A percentile compares a stretch with the other conserved stretches of the same genome.
Evolutionary conservation across 2,888 invertebrate species (phyloP).

Genomic region (Parnassius glacialis): DNA sequence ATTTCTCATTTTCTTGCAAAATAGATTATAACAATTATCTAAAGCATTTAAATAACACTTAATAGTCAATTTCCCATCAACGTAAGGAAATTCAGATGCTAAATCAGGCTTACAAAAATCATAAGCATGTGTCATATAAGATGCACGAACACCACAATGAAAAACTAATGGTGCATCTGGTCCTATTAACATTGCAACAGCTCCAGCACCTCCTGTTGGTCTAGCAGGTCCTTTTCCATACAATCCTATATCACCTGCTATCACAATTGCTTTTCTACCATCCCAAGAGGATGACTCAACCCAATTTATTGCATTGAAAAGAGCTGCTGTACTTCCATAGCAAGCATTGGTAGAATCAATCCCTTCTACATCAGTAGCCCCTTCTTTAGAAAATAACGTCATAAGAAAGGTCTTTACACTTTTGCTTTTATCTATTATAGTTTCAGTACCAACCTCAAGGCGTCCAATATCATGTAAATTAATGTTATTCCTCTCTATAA

Average conservation of each 20-base stretch:
- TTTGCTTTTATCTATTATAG: slow-evolving; percentile 99
- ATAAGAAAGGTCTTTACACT: slow-evolving; percentile 98
- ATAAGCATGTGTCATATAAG: slow-evolving; percentile 96
- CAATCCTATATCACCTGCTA: slow-evolving; percentile 98
- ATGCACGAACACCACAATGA: slow-evolving; percentile 92
- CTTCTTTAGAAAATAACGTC: slow-evolving; percentile 95
- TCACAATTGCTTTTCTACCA: slow-evolving; percentile 95
- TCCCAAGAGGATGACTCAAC: slow-evolving; percentile 98
- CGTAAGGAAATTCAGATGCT: slow-evolving; percentile 95
- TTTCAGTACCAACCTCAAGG: slow-evolving; percentile 98
- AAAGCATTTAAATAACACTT: slow-evolving; percentile 96
- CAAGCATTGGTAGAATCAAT: slow-evolving; percentile 99
- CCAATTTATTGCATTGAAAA: slow-evolving; percentile 98
- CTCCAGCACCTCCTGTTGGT: slow-evolving; percentile 98
- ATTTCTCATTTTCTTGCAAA: slow-evolving; percentile 85
- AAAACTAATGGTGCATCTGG: slow-evolving; percentile 96
- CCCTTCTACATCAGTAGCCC: slow-evolving; percentile 96
- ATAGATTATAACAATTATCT: slow-evolving; percentile 94
- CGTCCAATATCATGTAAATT: slow-evolving; percentile 91
- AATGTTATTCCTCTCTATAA: slow-evolving; percentile 90
- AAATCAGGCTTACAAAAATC: slow-evolving; percentile 99
- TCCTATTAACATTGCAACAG: slow-evolving; percentile 97
- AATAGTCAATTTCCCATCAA: slow-evolving; percentile 97
- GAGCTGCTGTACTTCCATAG: slow-evolving; percentile 98
- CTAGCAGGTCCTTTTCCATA: slow-evolving; percentile 96